Percentiles rank a stretch among this genome's conserved stretches.
These are phyloP conservation scores for Nasua narica DNA, from an alignment of 2,797 vertebrate species.

Conservation along the genomic window DNA sequence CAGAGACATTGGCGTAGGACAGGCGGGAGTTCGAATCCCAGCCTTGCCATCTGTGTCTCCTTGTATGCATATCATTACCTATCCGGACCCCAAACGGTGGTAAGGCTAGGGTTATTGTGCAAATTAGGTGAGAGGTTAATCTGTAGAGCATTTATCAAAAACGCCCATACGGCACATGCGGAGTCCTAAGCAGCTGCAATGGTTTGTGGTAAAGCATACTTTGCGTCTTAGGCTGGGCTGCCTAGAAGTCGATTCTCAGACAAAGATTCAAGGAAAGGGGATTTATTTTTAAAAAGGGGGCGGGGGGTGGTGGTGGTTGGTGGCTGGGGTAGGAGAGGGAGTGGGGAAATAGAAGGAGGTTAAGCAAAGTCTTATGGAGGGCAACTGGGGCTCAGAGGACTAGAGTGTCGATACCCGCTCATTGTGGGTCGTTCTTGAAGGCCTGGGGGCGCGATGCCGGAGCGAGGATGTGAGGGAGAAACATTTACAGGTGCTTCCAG, in stretches of 20 bases:
- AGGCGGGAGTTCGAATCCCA: not conserved
- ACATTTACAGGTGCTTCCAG: not conserved
- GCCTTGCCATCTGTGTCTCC: not conserved
- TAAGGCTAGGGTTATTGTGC: not conserved
- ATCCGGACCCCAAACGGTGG: not conserved
- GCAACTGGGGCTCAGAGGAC: not conserved
- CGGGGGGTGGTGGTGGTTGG: too few relatives aligned
- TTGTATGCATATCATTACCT: not conserved
- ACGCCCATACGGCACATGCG: accelerated
- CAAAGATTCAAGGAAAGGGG: not conserved
- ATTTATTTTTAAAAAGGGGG: not conserved
- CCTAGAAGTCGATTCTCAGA: not conserved
- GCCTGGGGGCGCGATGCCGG: not conserved
- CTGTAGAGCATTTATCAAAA: not conserved
- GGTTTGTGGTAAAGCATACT: not conserved
- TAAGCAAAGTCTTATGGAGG: not conserved
- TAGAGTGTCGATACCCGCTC: too few relatives aligned
- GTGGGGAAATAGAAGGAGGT: too few relatives aligned
- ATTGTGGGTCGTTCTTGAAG: not conserved
- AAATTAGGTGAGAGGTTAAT: not conserved
- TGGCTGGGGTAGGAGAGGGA: not conserved
- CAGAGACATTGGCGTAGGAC: not conserved
- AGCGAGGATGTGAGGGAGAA: not conserved
- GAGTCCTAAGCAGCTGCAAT: not conserved
- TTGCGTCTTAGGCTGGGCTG: not conserved